Conservation (phyloP, 2,113 vertebrate species). For the Perca flavescens region DNA sequence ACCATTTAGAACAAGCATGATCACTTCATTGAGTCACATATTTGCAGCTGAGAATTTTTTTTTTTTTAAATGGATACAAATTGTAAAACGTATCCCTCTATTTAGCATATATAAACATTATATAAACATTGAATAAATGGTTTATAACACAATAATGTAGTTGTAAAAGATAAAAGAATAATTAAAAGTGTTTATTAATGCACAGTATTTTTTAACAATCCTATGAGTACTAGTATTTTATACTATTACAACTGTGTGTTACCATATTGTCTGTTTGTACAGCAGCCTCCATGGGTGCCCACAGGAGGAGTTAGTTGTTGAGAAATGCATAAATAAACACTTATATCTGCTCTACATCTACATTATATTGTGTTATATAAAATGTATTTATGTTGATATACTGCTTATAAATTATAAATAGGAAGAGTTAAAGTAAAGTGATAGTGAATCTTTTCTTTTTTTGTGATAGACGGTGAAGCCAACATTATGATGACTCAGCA, state of each 20-base stretch:
- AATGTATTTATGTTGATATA: neutral
- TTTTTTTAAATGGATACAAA: too few relatives aligned
- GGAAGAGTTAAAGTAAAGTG: neutral
- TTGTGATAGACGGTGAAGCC: neutral
- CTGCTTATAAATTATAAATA: neutral
- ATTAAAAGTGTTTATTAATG: neutral
- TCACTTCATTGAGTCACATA: conserved; percentile 25
- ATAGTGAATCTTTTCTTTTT: neutral
- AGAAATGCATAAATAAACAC: neutral
- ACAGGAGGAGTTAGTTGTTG: neutral
- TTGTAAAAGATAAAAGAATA: neutral
- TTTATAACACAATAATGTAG: neutral
- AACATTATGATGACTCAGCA: conserved; percentile 20
- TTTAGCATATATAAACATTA: neutral
- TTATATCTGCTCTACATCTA: neutral
- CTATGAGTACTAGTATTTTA: neutral
- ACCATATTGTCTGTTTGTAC: neutral
- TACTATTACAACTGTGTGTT: neutral
- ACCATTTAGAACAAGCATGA: conserved; percentile 34
- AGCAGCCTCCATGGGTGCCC: neutral
- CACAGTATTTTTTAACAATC: neutral
- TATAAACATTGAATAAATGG: neutral
- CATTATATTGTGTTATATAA: neutral
- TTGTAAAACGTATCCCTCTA: too few relatives aligned
- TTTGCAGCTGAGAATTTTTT: neutral